Conservation (phyloP, 1,140 invertebrate genomes). For the Drosophila navojoa region DNA sequence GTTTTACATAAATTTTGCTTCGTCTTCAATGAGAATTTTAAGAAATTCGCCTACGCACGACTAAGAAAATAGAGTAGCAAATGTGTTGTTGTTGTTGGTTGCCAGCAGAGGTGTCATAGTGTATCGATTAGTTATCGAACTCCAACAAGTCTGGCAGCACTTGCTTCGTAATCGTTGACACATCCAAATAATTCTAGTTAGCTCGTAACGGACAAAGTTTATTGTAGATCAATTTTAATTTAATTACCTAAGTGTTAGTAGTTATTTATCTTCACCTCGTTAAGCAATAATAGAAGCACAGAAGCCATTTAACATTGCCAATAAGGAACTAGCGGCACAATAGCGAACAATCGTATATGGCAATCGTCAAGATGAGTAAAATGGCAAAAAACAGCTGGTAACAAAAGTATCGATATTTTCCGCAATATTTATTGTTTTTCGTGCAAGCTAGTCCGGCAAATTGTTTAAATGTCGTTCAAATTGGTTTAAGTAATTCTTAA, state of each 20-base stretch:
- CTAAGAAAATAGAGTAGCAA: constrained; percentile 39
- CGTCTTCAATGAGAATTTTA: constrained; percentile 47
- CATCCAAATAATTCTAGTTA: too few relatives aligned
- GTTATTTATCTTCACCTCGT: too few relatives aligned
- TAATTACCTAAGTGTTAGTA: too few relatives aligned
- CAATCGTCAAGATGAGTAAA: too few relatives aligned
- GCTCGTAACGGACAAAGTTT: too few relatives aligned
- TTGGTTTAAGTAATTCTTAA: neutral
- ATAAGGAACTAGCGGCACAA: too few relatives aligned
- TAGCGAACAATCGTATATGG: too few relatives aligned
- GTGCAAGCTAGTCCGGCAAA: neutral
- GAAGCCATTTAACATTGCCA: too few relatives aligned
- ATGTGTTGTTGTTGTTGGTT: constrained; percentile 29
- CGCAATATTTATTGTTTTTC: neutral
- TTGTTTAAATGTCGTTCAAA: constrained; percentile 33
- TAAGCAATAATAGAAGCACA: too few relatives aligned
- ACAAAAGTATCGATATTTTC: neutral
- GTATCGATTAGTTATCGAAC: neutral
- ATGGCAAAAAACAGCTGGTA: neutral
- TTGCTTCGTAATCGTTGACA: neutral
- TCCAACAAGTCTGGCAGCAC: neutral
- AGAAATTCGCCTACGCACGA: constrained; percentile 68
- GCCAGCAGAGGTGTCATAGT: constrained; percentile 10
- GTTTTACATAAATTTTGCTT: constrained; percentile 35
- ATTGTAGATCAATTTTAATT: too few relatives aligned